These are phyloP conservation scores for Pterocles orientalis DNA, from an alignment of 2,113 vertebrate genomes.

Conservation along the genomic window DNA sequence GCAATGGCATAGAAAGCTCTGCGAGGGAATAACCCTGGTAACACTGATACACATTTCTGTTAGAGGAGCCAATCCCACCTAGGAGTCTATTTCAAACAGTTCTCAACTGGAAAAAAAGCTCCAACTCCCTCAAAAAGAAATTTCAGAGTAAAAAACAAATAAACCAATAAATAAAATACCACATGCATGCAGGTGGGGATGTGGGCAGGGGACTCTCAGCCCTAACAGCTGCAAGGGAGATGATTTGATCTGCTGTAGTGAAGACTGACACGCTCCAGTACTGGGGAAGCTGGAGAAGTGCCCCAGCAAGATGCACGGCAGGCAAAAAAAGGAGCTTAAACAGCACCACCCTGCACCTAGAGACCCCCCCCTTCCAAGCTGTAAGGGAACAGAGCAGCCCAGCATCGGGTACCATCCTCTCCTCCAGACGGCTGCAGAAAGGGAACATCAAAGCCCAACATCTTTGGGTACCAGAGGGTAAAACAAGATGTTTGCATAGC, in stretches of 20 bases:
- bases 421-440: not conserved
- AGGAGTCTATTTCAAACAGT: not conserved
- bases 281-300: not conserved
- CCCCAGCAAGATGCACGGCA: not conserved
- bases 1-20: not conserved
- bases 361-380: not conserved
- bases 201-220: not conserved
- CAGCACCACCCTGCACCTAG: not conserved
- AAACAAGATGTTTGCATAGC: not conserved
- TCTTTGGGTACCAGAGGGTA: not conserved
- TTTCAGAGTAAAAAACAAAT: not conserved
- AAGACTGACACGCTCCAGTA: not conserved
- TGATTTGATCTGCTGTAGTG: not conserved
- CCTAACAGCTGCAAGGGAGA: not conserved
- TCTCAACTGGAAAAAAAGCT: not conserved
- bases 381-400: not conserved
- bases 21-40: not conserved
- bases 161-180: not conserved
- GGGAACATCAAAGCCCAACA: not conserved
- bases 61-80: not conserved
- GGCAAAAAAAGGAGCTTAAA: not conserved
- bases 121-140: not conserved
- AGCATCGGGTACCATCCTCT: not conserved
- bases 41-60: not conserved
- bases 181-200: not conserved